Evolutionary conservation across 2,888 invertebrate species (phyloP).

Genomic region (Morpho helenor): DNA sequence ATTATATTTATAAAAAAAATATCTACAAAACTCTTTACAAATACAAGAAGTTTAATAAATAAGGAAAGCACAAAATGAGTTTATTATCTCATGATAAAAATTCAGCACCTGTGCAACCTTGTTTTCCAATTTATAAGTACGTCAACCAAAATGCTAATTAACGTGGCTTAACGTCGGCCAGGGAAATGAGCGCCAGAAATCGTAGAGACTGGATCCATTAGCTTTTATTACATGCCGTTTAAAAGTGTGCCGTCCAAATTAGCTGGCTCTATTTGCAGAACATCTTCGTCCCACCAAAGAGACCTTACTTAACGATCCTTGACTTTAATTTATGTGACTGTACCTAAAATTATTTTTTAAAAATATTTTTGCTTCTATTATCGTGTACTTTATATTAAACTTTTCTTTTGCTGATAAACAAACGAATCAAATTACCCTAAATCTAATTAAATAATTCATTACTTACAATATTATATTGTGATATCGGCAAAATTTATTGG

Average conservation of each 20-base stretch:
- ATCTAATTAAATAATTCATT: too few relatives aligned
- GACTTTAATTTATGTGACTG: conserved; percentile 23
- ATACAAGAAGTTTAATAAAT: background rate
- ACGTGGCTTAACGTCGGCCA: conserved; percentile 59
- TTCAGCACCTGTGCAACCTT: conserved; percentile 32
- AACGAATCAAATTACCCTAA: too few relatives aligned
- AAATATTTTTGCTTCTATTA: too few relatives aligned
- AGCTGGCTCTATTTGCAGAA: conserved; percentile 67
- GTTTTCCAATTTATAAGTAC: conserved; percentile 62
- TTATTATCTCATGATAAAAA: conserved; percentile 2
- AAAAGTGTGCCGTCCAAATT: conserved; percentile 73
- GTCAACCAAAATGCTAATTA: conserved; percentile 77
- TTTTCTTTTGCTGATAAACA: too few relatives aligned
- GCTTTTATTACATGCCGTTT: conserved; percentile 76
- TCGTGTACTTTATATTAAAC: too few relatives aligned
- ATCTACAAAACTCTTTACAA: background rate
- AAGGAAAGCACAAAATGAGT: background rate
- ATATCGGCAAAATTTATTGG: too few relatives aligned
- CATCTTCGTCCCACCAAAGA: conserved; percentile 44
- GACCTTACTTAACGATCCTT: conserved; percentile 23
- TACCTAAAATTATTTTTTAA: background rate
- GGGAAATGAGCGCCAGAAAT: conserved; percentile 72
- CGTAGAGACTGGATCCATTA: conserved; percentile 70
- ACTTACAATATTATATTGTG: too few relatives aligned
- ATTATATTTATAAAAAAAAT: background rate